phyloP scores from a whole-genome alignment of 2,888 invertebrate genomes.

The Megamerina dolium region DNA sequence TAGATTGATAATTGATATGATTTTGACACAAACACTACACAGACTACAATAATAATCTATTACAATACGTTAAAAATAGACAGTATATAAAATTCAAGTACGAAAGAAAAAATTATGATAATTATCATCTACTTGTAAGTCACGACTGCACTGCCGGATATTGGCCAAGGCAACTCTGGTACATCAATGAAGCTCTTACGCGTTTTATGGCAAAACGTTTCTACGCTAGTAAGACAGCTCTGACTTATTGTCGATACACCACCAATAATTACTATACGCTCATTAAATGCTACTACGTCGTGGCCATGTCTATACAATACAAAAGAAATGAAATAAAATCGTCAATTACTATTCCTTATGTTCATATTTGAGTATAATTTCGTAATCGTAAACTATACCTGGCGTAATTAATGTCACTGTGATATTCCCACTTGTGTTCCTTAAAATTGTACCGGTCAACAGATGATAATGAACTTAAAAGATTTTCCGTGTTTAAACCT shows the following conservation, averaged over 20 bases:
- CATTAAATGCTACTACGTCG: conserved; percentile 26
- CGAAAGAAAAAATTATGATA: too few relatives aligned
- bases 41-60: too few relatives aligned
- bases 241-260: conserved; percentile 28
- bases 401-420: conserved; percentile 25
- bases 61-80: too few relatives aligned
- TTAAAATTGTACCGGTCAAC: conserved; percentile 26
- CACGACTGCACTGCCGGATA: conserved; percentile 51
- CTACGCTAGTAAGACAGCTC: conserved; percentile 58
- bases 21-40: too few relatives aligned
- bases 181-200: conserved; percentile 59
- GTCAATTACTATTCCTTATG: too few relatives aligned
- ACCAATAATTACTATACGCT: conserved; percentile 32
- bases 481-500: conserved; percentile 31
- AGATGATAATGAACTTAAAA: conserved; percentile 26
- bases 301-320: conserved; percentile 29
- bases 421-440: conserved; percentile 25
- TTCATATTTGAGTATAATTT: too few relatives aligned
- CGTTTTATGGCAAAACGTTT: conserved; percentile 60
- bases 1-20: too few relatives aligned
- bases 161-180: conserved; percentile 56
- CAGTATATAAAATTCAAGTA: too few relatives aligned
- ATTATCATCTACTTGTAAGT: conserved; percentile 15
- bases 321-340: too few relatives aligned
- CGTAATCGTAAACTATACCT: too few relatives aligned